Evolutionary conservation across 1,140 invertebrate genomes (phyloP).

Genomic region (Tetramorium simillimum): DNA sequence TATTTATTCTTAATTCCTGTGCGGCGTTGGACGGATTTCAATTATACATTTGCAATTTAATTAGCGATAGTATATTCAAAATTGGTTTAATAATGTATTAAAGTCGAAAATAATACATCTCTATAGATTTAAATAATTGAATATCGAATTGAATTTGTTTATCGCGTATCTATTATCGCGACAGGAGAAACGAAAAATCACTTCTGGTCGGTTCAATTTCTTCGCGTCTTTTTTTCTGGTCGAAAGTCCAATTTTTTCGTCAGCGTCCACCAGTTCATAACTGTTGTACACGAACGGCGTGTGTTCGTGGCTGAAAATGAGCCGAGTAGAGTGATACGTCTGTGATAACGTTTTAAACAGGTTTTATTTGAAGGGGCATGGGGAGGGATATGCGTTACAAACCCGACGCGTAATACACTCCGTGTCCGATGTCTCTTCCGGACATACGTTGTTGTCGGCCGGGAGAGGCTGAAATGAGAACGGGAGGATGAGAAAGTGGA

Average conservation of each 20-base stretch:
- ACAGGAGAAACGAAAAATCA: not conserved
- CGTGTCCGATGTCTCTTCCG: constrained; percentile 67
- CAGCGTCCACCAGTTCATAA: not conserved
- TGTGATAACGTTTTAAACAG: not conserved
- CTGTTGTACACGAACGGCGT: not conserved
- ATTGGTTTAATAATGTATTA: not conserved
- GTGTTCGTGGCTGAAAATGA: not conserved
- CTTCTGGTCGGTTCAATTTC: not conserved
- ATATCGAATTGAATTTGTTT: not conserved
- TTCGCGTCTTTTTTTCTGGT: not conserved
- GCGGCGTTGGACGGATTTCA: too few relatives aligned
- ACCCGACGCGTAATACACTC: constrained; percentile 63
- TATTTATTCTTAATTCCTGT: too few relatives aligned
- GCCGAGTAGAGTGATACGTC: not conserved
- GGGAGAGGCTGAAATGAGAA: constrained; percentile 31
- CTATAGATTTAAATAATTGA: not conserved
- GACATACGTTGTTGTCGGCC: constrained; percentile 50
- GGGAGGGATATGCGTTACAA: constrained; percentile 49
- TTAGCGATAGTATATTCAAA: too few relatives aligned
- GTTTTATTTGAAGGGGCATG: constrained; percentile 55
- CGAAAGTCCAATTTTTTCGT: not conserved
- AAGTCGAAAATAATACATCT: not conserved
- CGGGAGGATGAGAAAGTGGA: constrained; percentile 19
- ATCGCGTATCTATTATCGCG: not conserved
- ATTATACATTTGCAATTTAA: too few relatives aligned